Base-by-base conservation (phyloP, 2,797 vertebrate species). In the Knipowitschia caucasica region DNA sequence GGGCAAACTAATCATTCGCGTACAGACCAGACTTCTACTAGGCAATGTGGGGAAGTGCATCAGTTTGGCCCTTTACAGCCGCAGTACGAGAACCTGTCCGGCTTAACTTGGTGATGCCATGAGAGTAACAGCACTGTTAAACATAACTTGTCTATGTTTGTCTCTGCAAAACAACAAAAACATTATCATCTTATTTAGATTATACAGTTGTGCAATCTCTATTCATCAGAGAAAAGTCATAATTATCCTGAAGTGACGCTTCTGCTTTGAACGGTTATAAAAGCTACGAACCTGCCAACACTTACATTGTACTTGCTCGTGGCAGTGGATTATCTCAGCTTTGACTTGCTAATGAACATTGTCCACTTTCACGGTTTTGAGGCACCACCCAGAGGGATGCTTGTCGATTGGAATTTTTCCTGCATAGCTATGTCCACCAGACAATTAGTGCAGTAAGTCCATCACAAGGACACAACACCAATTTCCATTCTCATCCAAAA, bases 361-460 rank as follows among this genome's bases (percentile, higher is more conserved):
- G 12, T 50, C 12, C 45, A 56, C 20, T 64, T 38, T 63, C 27
- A 53, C n/a, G 39, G 29, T 58, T 54, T 46, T 5, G 51, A 59
- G 36, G 47, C 47, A 38, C 21, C 35, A 57, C 27, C 47, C 20
- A 26, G 17, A 59, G 40, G 35, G 44, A 21, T 15, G 52, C 29
- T 2, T 2, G 36, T 51, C 36, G 7, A 54, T 36, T 58, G 60
- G 50, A 53, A 50, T 31, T 20, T 12, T 4, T 60, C 11, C 29
- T 36, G 59, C 47, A 53, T 39, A 35, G 7, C 46, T 20, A 59
- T 56, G 24, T 27, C 23, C 45, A 59, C 27, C 42, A 45, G 39
- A 53, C 40, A 65, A 2, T 43, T 20, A 50, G 56, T 24, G 9
- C 9, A 15, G 14, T 56, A 4, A 51, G 1, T 27, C 29, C 1